Evolutionary conservation across 2,113 vertebrate genomes (phyloP).

Genomic region (Sprattus sprattus): DNA sequence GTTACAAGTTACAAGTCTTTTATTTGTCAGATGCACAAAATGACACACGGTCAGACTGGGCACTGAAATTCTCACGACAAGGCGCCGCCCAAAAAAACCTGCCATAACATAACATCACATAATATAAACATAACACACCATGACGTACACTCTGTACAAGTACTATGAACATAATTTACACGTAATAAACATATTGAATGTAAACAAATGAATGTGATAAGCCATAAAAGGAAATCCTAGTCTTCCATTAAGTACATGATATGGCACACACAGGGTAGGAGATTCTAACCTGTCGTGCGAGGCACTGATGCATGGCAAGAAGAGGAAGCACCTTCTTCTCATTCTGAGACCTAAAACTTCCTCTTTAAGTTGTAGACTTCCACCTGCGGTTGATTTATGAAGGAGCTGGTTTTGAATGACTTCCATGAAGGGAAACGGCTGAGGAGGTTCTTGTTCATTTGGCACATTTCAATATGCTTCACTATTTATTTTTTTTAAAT

Average conservation of each 20-base stretch:
- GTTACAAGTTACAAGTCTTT: too few species aligned
- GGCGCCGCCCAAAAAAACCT: too few species aligned
- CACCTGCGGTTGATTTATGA: neutral
- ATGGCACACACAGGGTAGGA: neutral
- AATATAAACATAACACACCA: too few species aligned
- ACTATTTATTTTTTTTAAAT: neutral
- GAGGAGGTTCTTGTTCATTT: neutral
- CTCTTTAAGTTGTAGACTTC: neutral
- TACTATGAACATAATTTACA: too few species aligned
- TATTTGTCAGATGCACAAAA: too few species aligned
- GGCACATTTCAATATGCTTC: neutral
- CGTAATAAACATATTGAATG: too few species aligned
- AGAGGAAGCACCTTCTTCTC: neutral
- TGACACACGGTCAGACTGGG: too few species aligned
- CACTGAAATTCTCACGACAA: too few species aligned
- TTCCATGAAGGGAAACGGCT: neutral
- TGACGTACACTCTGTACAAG: too few species aligned
- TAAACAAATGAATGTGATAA: neutral
- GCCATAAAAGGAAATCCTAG: neutral
- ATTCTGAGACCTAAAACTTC: neutral
- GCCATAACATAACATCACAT: too few species aligned
- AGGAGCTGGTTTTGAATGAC: neutral
- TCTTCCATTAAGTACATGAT: neutral
- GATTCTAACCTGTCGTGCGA: neutral
- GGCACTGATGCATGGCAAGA: neutral